Percentiles rank a stretch among this genome's conserved stretches.
Conservation (phyloP, 2,113 vertebrate genomes). For the Myiozetetes cayanensis region DNA sequence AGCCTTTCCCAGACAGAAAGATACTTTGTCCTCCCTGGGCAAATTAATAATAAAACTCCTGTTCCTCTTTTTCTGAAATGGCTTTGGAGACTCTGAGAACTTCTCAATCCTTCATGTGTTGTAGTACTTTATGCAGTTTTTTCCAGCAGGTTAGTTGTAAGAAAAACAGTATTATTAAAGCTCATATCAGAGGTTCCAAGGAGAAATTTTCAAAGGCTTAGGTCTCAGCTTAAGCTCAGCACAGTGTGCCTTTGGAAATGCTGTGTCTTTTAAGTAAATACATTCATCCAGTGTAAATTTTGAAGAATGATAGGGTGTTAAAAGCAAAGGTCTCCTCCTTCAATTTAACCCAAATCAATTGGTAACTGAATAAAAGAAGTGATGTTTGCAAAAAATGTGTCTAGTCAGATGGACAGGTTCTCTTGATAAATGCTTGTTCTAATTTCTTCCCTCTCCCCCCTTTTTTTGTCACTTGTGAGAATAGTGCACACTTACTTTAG, state of each 20-base stretch:
- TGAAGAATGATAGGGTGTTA: neutral
- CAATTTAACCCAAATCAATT: neutral
- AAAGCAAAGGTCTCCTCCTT: neutral
- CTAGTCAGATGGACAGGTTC: neutral
- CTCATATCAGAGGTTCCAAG: neutral
- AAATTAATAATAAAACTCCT: neutral
- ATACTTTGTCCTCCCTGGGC: neutral
- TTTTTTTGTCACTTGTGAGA: slow-evolving; percentile 24
- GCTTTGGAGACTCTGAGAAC: neutral
- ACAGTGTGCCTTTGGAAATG: neutral
- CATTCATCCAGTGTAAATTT: neutral
- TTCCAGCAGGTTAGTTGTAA: neutral
- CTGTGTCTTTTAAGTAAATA: neutral
- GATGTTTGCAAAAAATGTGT: neutral
- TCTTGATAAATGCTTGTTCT: neutral
- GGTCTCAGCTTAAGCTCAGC: neutral
- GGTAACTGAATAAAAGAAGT: neutral
- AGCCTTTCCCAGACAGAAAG: neutral
- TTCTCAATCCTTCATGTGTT: neutral
- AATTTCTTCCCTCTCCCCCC: neutral
- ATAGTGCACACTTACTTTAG: neutral
- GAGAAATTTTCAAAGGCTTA: neutral
- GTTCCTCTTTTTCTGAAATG: neutral
- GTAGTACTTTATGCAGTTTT: neutral
- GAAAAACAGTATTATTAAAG: neutral